phyloP scores from a whole-genome alignment of 2,797 vertebrate species.

The Capromys pilorides region DNA sequence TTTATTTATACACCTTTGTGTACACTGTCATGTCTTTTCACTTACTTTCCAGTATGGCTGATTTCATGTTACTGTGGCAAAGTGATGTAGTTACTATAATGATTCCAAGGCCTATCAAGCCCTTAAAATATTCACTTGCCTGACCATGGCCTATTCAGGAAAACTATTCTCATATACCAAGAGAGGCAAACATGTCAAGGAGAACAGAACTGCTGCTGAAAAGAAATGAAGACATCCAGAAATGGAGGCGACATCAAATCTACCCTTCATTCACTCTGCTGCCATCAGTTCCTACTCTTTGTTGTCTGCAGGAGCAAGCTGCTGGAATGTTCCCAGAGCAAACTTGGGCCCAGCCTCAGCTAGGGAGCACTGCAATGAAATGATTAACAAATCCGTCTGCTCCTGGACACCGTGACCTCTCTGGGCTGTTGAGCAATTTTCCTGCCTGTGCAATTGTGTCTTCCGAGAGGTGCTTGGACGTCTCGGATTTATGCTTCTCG shows the following conservation, averaged over 20 bases:
- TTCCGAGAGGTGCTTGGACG: neutral
- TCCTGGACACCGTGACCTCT: neutral
- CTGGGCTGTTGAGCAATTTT: neutral
- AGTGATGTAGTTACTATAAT: neutral
- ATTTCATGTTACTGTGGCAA: neutral
- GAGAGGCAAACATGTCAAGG: too few species aligned
- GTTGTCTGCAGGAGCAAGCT: neutral
- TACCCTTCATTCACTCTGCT: fast-evolving
- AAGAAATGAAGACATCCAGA: neutral
- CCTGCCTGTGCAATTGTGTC: neutral
- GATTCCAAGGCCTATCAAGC: neutral
- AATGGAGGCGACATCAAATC: neutral
- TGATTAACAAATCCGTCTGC: neutral
- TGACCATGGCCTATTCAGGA: neutral
- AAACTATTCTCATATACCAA: neutral
- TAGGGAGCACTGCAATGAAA: neutral
- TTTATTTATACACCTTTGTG: neutral
- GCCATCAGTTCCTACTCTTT: neutral
- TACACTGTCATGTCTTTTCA: neutral
- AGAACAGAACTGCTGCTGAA: neutral
- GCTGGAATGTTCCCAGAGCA: neutral
- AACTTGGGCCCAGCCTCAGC: neutral
- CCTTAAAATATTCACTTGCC: neutral
- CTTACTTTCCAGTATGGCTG: too few species aligned
- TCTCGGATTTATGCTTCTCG: neutral